phyloP scores from a whole-genome alignment of 2,113 vertebrate species.

The Columbina picui region DNA sequence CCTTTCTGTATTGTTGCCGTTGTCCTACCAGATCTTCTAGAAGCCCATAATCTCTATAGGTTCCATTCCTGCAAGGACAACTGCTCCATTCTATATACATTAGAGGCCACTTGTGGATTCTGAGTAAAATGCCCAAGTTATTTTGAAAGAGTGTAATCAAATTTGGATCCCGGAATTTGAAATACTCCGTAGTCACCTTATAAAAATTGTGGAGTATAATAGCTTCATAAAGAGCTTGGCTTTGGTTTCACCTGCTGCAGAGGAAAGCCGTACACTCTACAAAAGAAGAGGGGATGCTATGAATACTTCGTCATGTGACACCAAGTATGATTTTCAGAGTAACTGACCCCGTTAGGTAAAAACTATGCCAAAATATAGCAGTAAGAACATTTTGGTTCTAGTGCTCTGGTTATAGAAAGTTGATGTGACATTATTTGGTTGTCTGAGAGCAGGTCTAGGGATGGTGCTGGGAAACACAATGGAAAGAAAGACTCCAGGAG shows the following conservation, averaged over 20 bases:
- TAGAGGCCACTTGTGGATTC: background rate
- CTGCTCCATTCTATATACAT: background rate
- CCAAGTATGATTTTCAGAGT: background rate
- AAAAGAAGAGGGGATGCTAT: background rate
- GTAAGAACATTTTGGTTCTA: background rate
- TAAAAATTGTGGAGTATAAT: background rate
- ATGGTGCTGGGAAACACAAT: background rate
- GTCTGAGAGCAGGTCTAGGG: background rate
- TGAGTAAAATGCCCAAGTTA: background rate
- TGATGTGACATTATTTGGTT: background rate
- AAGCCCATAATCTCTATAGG: background rate
- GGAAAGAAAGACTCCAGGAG: background rate
- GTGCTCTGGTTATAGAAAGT: background rate
- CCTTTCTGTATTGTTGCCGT: rapidly evolving
- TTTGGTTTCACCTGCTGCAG: background rate
- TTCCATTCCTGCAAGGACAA: background rate
- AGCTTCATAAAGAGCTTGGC: background rate
- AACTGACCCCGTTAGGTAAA: background rate
- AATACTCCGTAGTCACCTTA: background rate
- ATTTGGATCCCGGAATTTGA: background rate
- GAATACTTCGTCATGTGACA: background rate
- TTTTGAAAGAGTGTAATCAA: background rate
- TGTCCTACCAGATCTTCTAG: background rate
- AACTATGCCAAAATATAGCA: background rate
- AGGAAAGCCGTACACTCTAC: background rate